Base-by-base conservation (phyloP, 2,113 vertebrate genomes). In the Heterotilapia buettikoferi region DNA sequence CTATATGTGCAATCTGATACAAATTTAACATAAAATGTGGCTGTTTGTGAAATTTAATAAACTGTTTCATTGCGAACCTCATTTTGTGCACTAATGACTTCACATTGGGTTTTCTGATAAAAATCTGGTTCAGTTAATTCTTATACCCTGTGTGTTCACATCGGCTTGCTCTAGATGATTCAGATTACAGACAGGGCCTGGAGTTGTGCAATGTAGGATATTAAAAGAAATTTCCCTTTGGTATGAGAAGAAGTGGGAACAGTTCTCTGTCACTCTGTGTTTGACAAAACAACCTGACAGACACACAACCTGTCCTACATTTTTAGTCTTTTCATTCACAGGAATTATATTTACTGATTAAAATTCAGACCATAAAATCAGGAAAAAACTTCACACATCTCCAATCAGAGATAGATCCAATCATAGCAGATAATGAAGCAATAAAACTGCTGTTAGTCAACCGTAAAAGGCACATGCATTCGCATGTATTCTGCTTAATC, bases 41-140 rank as follows among this genome's bases (percentile, higher is more conserved):
- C 68, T 90, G 54, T 53, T 81, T 86, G 80, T 61, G 52, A 89
- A 83, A 71, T 86, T 87, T 71, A 78, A 83, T 36, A 88, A 81
- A 89, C 84, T 71, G 89, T 93, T 92, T 92, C 80, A 85, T 86
- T 80, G 52, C 76, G 90, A 79, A 86, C 90, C 82, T 76, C 26
- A 87, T 81, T 88, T 33, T 45, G 56, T 59, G 84, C 85, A 16
- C 29, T 83, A 81, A 52, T 86, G 85, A 73, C 56, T 86, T 47
- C 73, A 61, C n/a, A 40, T 89, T 88, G 87, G 52, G 78, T 83
- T 87, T 87, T 83, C 26, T n/a, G 61, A 80, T 59, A 47, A 56
- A 86, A 66, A 18, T 13, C 76, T 63, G 83, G 11, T 59, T 85
- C 29, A 26, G 9, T 56, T 61, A 54, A 18, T 73, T 73, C 66